phyloP scores from a whole-genome alignment of 2,113 vertebrate genomes.

The Choloepus hoffmanni region DNA sequence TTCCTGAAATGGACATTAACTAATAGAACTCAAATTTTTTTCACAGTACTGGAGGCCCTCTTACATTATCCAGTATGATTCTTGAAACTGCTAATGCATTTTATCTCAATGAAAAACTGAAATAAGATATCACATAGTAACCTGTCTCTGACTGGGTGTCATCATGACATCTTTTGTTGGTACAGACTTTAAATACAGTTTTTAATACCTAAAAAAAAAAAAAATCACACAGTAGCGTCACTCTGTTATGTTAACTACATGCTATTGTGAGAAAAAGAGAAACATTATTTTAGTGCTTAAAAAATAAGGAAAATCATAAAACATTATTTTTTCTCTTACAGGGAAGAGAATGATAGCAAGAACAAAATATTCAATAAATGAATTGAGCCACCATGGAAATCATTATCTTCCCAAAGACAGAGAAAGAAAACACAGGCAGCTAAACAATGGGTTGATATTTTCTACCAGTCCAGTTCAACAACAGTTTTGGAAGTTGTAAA shows the following conservation, averaged over 20 bases:
- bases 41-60: not conserved
- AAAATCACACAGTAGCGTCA: not conserved
- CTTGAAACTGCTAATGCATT: not conserved
- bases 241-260: not conserved
- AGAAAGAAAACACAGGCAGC: not conserved
- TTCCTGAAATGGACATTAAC: not conserved
- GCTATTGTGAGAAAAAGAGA: not conserved
- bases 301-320: not conserved
- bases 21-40: not conserved
- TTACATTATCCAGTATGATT: not conserved
- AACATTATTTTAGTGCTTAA: not conserved
- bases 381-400: not conserved
- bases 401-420: not conserved
- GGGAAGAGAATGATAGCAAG: not conserved
- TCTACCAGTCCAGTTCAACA: not conserved
- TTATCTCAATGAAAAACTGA: not conserved
- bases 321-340: not conserved
- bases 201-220: too few relatives aligned
- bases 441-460: not conserved
- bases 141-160: too few relatives aligned
- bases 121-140: not conserved
- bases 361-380: not conserved
- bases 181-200: too few relatives aligned
- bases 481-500: constrained; percentile 31
- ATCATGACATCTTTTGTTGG: too few relatives aligned